Conservation (phyloP, 2,113 vertebrate species). For the Scopus umbretta region DNA sequence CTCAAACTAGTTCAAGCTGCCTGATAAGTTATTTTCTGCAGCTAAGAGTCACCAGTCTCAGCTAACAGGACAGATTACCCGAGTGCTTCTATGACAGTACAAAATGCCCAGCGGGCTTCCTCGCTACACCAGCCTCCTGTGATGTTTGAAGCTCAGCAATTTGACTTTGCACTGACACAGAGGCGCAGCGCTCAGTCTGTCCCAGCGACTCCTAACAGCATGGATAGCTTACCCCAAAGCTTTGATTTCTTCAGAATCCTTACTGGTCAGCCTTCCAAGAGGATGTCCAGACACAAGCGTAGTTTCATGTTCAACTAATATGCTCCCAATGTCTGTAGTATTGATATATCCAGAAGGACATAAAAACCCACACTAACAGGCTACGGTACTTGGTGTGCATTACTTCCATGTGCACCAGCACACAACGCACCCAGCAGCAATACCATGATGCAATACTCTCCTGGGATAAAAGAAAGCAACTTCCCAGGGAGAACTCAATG, state of each 20-base stretch:
- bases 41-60: not conserved
- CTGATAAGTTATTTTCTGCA: not conserved
- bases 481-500: not conserved
- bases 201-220: not conserved
- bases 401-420: not conserved
- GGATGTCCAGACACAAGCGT: not conserved
- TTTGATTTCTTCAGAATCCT: not conserved
- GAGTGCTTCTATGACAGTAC: not conserved
- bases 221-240: not conserved
- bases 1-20: not conserved
- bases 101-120: not conserved
- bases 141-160: not conserved
- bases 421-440: not conserved
- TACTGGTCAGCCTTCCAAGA: not conserved
- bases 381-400: not conserved
- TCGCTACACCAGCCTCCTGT: not conserved
- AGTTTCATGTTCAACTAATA: not conserved
- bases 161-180: not conserved
- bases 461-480: not conserved
- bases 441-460: not conserved
- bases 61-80: not conserved
- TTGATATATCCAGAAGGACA: not conserved
- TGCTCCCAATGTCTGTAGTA: not conserved
- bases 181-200: not conserved
- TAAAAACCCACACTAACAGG: accelerated